Base-by-base conservation (phyloP, 2,797 vertebrate species). In the Aulostomus chinensis region DNA sequence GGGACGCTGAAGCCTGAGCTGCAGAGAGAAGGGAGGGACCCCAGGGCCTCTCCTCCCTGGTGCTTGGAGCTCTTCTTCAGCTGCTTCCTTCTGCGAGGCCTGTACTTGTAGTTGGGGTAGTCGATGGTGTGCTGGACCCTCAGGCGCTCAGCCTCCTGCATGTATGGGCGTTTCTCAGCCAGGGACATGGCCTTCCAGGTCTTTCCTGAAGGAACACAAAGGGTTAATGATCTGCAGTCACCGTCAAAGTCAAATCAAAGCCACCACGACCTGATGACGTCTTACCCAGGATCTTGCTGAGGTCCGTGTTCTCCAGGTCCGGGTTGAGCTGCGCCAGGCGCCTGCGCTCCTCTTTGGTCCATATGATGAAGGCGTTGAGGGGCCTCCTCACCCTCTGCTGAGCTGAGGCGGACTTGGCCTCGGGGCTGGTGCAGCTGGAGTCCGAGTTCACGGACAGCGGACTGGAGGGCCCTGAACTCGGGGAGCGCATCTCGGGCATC, bases 81-180 rank as follows among this genome's bases (percentile, higher is more conserved):
- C 88, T 95, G 94, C 91, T 97, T 97, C 72, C 92, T 91, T 36
- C 96, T 85, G 42, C 96, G 91, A 1, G 96, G 96, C 47, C 93
- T 88, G 85, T 98, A 98, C 76, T 98, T 98, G 92, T 98, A 98
- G 86, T 96, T 93, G 32, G 96, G 96, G 39, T 98, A 93, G 83
- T 98, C 96, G 40, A 96, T 93, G 89, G 96, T 97, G 86, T 98
- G 96, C 79, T 98, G 95, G 38, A 98, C 92, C 18, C 96, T 90
- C 73, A 98, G 90, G 12, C 96, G 89, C 82, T 98, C 96, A 3
- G 96, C 94, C 81, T 98, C 96, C 69, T 97, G 95, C 92, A 98
- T 96, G 88, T 96, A 98, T 0, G 96, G 96, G 0, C 95, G 92
- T 85, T 97, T 98, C 83, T 98, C 94, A 4, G 92, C 72, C 83